Evolutionary conservation across 2,113 vertebrate genomes (phyloP), one percentile per base, ranked within the genome.

Genomic region (Polyodon spathula): DNA sequence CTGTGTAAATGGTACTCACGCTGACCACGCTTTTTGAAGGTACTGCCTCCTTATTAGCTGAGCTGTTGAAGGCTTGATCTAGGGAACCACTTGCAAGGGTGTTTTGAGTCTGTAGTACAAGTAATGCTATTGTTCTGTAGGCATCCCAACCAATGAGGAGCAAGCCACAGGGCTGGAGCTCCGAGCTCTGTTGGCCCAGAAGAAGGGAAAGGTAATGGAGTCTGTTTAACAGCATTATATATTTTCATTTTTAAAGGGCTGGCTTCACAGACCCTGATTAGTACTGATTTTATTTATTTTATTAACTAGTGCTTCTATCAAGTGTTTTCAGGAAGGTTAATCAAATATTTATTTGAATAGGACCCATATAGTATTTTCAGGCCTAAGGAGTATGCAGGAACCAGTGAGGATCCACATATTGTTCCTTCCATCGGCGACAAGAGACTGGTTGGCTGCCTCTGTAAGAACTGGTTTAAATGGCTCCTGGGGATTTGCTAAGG

Each of bases 141-240:
- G 84, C 52, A 68, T 90, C 54, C 87, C 87, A 37, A 86, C 84
- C 17, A 83, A 90, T 80, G 89, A 90, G 0, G 82, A 90, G n/a
- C 88, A 89, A 67, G 83, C 85, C 2, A 88, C 87, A 12, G 88
- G 89, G 4, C 61, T 89, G 64, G 89, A 90, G 69, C 62, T 77
- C 9, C 80, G 76, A 12, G 56, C 76, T 17, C n/a, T 88, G 56
- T 66, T 80, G 68, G 79, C 73, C 4, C n/a, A 84, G 4, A 87
- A 86, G 54, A 72, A 72, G 55, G 89, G 86, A 64, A 68, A 84
- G 76, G 85, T 86, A 55, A 27, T 12, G 48, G 5, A n/a, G 4
- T 14, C 15, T 6, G 2, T 38, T 57, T 41, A 10, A 17, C 53
- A 8, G 8, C 1, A 1, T 27, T 17, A 9, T 52, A 1, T 2